Conservation (phyloP, 2,113 vertebrate genomes). For the Alethe diademata region DNA sequence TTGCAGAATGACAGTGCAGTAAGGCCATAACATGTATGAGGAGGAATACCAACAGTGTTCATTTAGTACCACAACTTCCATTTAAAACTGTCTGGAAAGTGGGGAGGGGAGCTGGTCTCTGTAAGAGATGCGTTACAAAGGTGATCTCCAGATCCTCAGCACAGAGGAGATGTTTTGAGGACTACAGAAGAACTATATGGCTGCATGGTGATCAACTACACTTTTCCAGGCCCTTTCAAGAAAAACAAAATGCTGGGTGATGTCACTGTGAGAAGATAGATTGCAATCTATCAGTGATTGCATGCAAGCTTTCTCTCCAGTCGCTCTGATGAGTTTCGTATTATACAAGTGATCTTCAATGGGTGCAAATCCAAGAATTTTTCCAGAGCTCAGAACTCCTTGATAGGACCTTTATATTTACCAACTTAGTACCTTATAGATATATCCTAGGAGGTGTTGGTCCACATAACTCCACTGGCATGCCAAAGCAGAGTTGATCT, state of each 20-base stretch:
- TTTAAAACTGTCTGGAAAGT: background rate
- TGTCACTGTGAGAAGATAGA: background rate
- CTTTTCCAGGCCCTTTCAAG: background rate
- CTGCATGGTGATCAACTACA: background rate
- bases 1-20: background rate
- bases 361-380: background rate
- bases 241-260: background rate
- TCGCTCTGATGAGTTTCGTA: rapidly evolving
- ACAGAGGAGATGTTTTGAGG: background rate
- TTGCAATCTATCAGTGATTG: background rate
- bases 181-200: background rate
- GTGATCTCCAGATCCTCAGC: background rate
- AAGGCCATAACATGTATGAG: background rate
- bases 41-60: background rate
- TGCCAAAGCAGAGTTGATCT: background rate
- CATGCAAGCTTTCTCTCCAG: background rate
- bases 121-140: background rate
- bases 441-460: background rate
- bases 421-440: background rate
- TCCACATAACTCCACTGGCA: background rate
- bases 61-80: background rate
- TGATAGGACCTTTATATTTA: background rate
- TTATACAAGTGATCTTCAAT: background rate
- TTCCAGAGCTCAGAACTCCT: background rate
- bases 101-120: background rate